A percentile compares a stretch with the other conserved stretches of the same genome.
Conservation (phyloP, 64 coral and sea anemone species). For the Orbicella faveolata region DNA sequence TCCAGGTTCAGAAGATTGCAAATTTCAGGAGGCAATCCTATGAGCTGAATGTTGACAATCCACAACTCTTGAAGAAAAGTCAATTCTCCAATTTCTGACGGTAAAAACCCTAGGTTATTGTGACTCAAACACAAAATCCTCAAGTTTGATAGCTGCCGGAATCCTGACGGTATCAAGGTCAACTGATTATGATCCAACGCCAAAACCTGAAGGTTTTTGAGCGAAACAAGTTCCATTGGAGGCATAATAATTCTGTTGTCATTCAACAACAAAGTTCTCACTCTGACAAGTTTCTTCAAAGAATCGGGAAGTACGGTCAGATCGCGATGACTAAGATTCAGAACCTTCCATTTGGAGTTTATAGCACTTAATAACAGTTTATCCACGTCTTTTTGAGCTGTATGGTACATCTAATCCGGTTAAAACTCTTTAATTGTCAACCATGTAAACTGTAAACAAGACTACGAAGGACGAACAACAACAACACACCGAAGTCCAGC, state of each 20-base stretch:
- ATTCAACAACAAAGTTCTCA: conserved; percentile 79
- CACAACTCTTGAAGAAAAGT: conserved; percentile 73
- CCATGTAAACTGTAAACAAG: too few relatives aligned
- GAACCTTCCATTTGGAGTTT: conserved; percentile 31
- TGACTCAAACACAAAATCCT: conserved; percentile 86
- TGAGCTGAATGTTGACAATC: conserved; percentile 92
- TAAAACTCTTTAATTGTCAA: background rate
- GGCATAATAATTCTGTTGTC: conserved; percentile 98
- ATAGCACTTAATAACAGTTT: conserved; percentile 69
- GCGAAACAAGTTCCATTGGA: conserved; percentile 76
- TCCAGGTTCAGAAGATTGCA: conserved; percentile 72
- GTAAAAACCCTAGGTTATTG: conserved; percentile 86
- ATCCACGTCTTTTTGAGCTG: conserved; percentile 86
- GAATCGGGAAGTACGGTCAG: conserved; percentile 86
- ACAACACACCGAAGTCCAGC: too few relatives aligned
- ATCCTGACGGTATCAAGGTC: conserved; percentile 89
- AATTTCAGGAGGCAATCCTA: conserved; percentile 92
- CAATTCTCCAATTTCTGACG: conserved; percentile 87
- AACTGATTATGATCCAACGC: conserved; percentile 91
- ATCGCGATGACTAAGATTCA: conserved; percentile 89
- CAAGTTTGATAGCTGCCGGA: conserved; percentile 79
- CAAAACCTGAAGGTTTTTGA: conserved; percentile 83
- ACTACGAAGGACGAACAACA: too few relatives aligned
- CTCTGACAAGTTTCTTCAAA: conserved; percentile 67
- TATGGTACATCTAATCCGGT: conserved; percentile 64